A percentile compares a stretch with the other conserved stretches of the same genome.
Conservation (phyloP, 1,140 invertebrate species). For the Diorhabda sublineata region DNA sequence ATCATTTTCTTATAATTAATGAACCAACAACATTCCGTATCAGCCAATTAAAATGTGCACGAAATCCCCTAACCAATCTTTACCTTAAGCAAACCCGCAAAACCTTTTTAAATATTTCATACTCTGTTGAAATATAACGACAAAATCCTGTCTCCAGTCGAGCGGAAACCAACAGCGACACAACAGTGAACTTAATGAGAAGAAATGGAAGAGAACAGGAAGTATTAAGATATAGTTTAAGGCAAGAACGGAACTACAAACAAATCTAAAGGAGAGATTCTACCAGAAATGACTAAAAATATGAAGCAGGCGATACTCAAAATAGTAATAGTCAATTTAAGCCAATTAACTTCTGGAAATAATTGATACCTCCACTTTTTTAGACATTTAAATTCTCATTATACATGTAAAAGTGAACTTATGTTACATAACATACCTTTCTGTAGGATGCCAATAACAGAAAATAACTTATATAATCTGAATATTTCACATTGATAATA, state of each 20-base stretch:
- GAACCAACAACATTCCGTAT: background rate
- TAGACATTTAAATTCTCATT: too few relatives aligned
- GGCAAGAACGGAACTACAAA: background rate
- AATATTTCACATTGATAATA: too few relatives aligned
- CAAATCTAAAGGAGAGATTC: background rate
- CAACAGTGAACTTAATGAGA: conserved; percentile 31
- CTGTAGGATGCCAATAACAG: too few relatives aligned
- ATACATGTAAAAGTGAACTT: too few relatives aligned
- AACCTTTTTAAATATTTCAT: conserved; percentile 10
- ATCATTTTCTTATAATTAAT: background rate
- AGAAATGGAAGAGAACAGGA: conserved; percentile 31
- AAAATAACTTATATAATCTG: too few relatives aligned
- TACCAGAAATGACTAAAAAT: too few relatives aligned
- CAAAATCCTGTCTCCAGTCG: conserved; percentile 6
- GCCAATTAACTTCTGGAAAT: too few relatives aligned
- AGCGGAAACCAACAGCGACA: conserved; percentile 13
- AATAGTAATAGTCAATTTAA: too few relatives aligned
- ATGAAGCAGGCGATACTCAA: too few relatives aligned
- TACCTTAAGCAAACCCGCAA: conserved; percentile 4
- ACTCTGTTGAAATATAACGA: conserved; percentile 6
- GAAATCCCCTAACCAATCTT: background rate
- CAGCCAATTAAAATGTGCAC: background rate
- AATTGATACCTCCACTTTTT: too few relatives aligned
- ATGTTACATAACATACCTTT: too few relatives aligned
- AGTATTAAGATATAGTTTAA: conserved; percentile 29